phyloP scores from a whole-genome alignment of 2,113 vertebrate genomes.

The Salvelinus namaycush region DNA sequence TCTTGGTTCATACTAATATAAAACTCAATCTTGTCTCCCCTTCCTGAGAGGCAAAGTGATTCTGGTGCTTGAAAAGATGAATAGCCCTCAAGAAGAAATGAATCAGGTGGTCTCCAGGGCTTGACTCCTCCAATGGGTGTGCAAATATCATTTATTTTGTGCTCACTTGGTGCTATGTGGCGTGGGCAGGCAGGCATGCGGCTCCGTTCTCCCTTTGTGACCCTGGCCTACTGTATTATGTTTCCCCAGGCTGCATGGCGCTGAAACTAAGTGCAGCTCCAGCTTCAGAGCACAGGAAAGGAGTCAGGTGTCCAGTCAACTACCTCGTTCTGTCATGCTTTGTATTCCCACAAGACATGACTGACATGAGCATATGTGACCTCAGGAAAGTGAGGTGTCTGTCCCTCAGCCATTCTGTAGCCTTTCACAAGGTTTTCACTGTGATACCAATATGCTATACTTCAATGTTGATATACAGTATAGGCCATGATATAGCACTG shows the following conservation, averaged over 20 bases:
- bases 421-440: too few species aligned
- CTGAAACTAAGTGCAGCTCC: conserved; percentile 8
- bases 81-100: conserved; percentile 77
- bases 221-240: conserved; percentile 25
- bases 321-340: conserved; percentile 26
- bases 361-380: conserved; percentile 47
- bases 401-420: background rate
- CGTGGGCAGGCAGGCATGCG: too few species aligned
- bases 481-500: too few species aligned
- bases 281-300: background rate
- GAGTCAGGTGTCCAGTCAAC: conserved; percentile 39
- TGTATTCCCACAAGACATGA: conserved; percentile 34
- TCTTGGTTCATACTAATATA: conserved; percentile 68
- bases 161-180: conserved; percentile 10
- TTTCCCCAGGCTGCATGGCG: conserved; percentile 32
- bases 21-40: conserved; percentile 72
- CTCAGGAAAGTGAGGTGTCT: conserved; percentile 35
- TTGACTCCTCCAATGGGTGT: conserved; percentile 55
- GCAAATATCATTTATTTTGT: conserved; percentile 63
- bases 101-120: conserved; percentile 73
- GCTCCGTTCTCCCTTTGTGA: conserved; percentile 5
- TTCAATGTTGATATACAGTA: too few species aligned
- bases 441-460: too few species aligned
- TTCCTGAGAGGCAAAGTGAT: conserved; percentile 73
- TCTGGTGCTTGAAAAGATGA: conserved; percentile 76